A percentile compares a stretch with the other conserved stretches of the same genome.
phyloP scores from a whole-genome alignment of 2,797 vertebrate genomes.

The Knipowitschia caucasica region DNA sequence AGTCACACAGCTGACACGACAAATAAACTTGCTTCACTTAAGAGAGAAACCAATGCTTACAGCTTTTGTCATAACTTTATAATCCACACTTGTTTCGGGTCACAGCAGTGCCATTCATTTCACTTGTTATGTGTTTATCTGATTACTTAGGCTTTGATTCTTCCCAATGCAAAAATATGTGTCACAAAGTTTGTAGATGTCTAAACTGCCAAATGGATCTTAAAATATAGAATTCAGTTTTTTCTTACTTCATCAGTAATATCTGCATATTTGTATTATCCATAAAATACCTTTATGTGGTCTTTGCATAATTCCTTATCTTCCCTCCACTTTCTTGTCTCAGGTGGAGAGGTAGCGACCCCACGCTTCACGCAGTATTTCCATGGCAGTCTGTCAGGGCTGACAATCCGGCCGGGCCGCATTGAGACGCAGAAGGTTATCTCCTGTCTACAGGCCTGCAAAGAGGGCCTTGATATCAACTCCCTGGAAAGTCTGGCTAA shows the following conservation, averaged over 20 bases:
- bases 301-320: not conserved
- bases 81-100: not conserved
- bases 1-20: not conserved
- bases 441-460: constrained; percentile 97
- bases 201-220: no score
- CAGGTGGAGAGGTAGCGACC: constrained; percentile 91
- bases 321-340: not conserved
- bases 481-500: constrained; percentile 91
- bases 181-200: not conserved
- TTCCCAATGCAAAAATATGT: not conserved
- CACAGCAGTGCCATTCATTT: no score
- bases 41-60: not conserved
- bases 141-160: no score
- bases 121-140: no score
- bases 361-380: constrained; percentile 95
- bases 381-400: constrained; percentile 91
- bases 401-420: constrained; percentile 91
- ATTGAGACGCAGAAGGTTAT: constrained; percentile 96
- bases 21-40: not conserved
- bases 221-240: no score
- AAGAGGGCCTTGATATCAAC: constrained; percentile 96
- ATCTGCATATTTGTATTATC: not conserved
- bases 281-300: not conserved
- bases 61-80: not conserved
- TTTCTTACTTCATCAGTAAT: not conserved